Conservation (phyloP, 2,797 vertebrate genomes). For the Megaceryle alcyon region DNA sequence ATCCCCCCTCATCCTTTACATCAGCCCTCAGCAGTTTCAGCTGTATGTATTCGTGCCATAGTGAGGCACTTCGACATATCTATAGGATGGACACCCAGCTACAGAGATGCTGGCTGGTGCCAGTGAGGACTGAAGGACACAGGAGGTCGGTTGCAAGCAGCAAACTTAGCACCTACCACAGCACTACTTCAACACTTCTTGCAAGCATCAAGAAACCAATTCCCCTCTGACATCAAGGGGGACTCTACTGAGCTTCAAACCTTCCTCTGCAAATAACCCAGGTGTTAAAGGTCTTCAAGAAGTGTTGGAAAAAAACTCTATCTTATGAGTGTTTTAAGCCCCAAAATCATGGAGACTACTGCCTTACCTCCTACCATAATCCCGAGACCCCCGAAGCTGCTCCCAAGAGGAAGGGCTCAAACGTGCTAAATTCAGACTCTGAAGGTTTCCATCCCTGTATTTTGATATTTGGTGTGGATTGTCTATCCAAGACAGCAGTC, state of each 20-base stretch:
- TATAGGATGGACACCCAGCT: not conserved
- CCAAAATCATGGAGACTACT: not conserved
- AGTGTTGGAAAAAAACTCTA: not conserved
- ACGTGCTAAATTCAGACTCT: not conserved
- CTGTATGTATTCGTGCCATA: too few relatives aligned
- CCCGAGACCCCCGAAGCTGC: not conserved
- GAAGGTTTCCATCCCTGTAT: not conserved
- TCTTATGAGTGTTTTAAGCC: not conserved
- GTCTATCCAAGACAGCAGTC: not conserved
- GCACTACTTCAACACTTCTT: not conserved
- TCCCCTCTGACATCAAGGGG: not conserved
- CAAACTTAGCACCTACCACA: not conserved
- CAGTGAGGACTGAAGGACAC: rapidly evolving
- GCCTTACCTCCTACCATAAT: not conserved
- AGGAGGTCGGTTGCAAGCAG: not conserved
- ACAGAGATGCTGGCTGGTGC: not conserved
- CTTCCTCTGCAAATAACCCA: not conserved
- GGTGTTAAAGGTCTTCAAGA: not conserved
- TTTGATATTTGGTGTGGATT: not conserved
- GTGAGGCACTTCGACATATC: not conserved
- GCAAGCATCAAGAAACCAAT: not conserved
- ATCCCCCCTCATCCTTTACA: rapidly evolving
- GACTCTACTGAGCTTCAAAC: not conserved
- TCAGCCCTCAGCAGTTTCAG: not conserved
- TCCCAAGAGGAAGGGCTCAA: not conserved